These are phyloP conservation scores for Drosophila sucinea DNA, from an alignment of 1,140 invertebrate genomes.

Conservation along the genomic window DNA sequence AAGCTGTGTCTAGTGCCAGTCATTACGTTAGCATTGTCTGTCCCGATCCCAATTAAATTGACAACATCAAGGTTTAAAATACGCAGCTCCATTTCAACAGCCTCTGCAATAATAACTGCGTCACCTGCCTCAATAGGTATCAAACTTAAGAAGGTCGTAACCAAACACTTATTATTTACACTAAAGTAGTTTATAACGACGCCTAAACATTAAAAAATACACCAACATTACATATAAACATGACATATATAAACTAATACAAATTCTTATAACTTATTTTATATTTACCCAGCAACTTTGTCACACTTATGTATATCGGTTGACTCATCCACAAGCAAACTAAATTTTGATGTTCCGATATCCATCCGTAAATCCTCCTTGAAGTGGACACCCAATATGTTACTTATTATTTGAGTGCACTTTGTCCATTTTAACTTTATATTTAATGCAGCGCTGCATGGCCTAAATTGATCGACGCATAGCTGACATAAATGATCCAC, in stretches of 20 bases:
- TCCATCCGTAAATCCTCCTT: background rate
- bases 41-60: background rate
- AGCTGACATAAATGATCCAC: slow-evolving; percentile 27
- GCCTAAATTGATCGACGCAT: background rate
- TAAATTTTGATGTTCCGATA: slow-evolving; percentile 12
- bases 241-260: background rate
- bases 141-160: background rate
- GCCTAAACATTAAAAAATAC: background rate
- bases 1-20: background rate
- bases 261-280: background rate
- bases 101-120: background rate
- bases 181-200: background rate
- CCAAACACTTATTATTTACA: background rate
- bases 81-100: background rate
- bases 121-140: background rate
- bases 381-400: slow-evolving; percentile 3
- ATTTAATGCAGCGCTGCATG: background rate
- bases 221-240: background rate
- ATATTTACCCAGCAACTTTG: slow-evolving; percentile 13
- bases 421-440: slow-evolving; percentile 14
- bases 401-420: slow-evolving; percentile 7
- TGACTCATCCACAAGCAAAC: slow-evolving; percentile 19
- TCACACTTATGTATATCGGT: slow-evolving; percentile 18
- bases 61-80: background rate
- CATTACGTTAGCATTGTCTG: background rate